Conservation (phyloP, 1,140 invertebrate genomes). For the Adelges cooleyi region DNA sequence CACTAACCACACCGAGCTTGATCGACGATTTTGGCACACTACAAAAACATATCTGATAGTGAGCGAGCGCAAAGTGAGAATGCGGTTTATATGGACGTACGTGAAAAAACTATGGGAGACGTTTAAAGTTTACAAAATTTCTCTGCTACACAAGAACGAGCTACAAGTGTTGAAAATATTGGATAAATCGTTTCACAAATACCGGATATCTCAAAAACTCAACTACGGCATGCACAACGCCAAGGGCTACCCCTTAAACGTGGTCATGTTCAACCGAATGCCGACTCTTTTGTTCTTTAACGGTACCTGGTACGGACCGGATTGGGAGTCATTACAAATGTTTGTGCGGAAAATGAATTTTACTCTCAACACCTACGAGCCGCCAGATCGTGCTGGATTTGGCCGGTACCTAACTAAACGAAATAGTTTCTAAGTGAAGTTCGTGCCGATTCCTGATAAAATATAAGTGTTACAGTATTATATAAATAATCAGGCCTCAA, state of each 20-base stretch:
- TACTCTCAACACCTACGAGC: not conserved
- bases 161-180: not conserved
- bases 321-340: not conserved
- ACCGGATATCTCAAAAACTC: not conserved
- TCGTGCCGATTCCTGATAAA: no score
- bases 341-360: slow-evolving; percentile 1
- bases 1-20: not conserved
- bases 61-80: not conserved
- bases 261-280: not conserved
- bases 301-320: not conserved
- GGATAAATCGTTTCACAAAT: not conserved
- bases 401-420: no score
- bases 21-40: not conserved
- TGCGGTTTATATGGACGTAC: not conserved
- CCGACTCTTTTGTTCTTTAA: not conserved
- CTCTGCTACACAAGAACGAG: not conserved
- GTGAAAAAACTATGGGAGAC: not conserved
- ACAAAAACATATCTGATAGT: slow-evolving; percentile 8
- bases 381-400: not conserved
- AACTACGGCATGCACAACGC: not conserved
- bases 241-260: not conserved
- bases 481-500: no score
- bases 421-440: no score
- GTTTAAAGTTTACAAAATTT: slow-evolving; percentile 13
- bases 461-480: no score